Evolutionary conservation across 2,888 invertebrate species (phyloP).

Genomic region (Andrena minutula): DNA sequence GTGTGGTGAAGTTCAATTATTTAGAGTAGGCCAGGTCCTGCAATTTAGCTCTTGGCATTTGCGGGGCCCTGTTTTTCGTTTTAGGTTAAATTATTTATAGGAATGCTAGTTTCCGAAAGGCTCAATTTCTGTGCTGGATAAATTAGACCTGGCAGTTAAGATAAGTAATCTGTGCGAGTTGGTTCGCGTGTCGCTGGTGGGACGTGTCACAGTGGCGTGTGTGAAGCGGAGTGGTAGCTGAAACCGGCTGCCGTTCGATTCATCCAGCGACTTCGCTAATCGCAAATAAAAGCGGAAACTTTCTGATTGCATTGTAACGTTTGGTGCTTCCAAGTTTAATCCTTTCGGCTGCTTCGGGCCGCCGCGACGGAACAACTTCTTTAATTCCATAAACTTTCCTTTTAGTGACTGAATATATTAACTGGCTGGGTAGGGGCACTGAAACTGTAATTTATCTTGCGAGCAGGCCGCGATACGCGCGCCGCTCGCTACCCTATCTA

Average conservation of each 20-base stretch:
- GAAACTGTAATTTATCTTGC: slow-evolving; percentile 51
- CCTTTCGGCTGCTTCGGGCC: slow-evolving; percentile 31
- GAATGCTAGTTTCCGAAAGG: no score
- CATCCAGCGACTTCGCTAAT: slow-evolving; percentile 31
- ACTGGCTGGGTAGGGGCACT: slow-evolving; percentile 24
- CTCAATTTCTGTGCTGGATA: no score
- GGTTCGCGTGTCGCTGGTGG: slow-evolving; percentile 23
- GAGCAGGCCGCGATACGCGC: neutral
- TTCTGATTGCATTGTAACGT: slow-evolving; percentile 47
- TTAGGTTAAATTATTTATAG: no score
- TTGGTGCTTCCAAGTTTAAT: slow-evolving; percentile 40
- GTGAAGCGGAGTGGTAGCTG: neutral
- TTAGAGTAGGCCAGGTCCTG: no score
- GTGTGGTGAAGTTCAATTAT: no score
- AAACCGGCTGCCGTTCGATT: slow-evolving; percentile 16
- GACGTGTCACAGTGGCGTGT: neutral
- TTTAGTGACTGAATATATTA: slow-evolving; percentile 51
- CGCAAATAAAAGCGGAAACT: slow-evolving; percentile 57
- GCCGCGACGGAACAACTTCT: slow-evolving; percentile 47
- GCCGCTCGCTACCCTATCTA: neutral
- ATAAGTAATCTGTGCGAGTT: slow-evolving; percentile 24
- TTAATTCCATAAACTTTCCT: slow-evolving; percentile 62
- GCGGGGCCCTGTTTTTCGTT: no score
- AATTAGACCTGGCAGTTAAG: slow-evolving; percentile 24
- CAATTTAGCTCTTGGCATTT: no score